Evolutionary conservation across 2,113 vertebrate genomes (phyloP).

Genomic region (Brachyhypopomus occidentalis): DNA sequence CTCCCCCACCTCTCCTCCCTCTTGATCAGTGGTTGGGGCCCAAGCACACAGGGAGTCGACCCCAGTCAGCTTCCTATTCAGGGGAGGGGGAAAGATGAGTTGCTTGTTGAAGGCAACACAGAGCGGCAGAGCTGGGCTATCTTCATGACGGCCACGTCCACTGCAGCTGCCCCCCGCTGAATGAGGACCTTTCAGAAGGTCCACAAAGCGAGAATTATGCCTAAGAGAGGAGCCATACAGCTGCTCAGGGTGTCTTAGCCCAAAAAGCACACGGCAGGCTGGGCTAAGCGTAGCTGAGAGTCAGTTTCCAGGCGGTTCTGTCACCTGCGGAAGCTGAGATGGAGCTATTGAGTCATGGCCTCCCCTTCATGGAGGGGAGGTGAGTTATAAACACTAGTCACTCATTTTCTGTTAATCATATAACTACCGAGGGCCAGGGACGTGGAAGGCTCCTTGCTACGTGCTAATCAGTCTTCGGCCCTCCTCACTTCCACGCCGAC

Average conservation of each 20-base stretch:
- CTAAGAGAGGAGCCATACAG: conserved; percentile 38
- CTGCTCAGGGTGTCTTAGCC: conserved; percentile 35
- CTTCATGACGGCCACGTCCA: conserved; percentile 53
- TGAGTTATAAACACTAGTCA: background rate
- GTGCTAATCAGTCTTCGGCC: background rate
- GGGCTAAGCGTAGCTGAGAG: background rate
- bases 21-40: conserved; percentile 66
- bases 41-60: conserved; percentile 53
- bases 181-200: conserved; percentile 48
- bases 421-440: too few species aligned
- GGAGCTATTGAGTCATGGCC: background rate
- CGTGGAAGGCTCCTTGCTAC: too few species aligned
- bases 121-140: conserved; percentile 26
- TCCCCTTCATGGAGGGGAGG: background rate
- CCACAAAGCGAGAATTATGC: conserved; percentile 58
- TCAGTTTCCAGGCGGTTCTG: background rate
- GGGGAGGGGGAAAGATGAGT: conserved; percentile 49
- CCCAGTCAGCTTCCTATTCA: conserved; percentile 72
- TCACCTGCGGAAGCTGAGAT: background rate
- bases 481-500: background rate
- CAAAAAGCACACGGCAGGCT: conserved; percentile 1
- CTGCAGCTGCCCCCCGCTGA: conserved; percentile 54
- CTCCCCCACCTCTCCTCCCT: conserved; percentile 27
- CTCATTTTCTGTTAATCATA: background rate
- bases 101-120: conserved; percentile 36